A percentile compares a stretch with the other conserved stretches of the same genome.
Conservation (phyloP, 2,888 invertebrate genomes). For the Frankliniella intonsa region DNA sequence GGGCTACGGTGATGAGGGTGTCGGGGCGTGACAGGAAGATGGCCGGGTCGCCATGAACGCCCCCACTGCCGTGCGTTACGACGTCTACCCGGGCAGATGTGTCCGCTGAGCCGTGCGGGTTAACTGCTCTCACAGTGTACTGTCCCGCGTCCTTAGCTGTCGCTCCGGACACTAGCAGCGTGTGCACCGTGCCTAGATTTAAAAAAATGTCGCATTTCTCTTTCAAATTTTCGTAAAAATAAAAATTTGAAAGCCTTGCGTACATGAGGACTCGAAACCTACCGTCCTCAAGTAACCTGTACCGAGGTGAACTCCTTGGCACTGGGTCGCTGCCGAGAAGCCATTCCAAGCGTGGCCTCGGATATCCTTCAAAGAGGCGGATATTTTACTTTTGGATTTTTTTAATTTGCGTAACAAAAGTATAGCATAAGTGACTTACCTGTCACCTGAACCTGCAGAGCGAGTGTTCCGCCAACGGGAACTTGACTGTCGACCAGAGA, state of each 20-base stretch:
- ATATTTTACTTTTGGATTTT: neutral
- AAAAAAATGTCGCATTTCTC: no score
- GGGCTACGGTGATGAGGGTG: slow-evolving; percentile 65
- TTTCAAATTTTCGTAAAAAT: no score
- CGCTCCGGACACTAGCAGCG: slow-evolving; percentile 66
- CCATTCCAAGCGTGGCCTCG: slow-evolving; percentile 70
- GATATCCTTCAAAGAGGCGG: slow-evolving; percentile 43
- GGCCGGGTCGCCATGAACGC: slow-evolving; percentile 63
- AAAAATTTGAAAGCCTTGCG: no score
- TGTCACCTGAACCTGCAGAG: slow-evolving; percentile 73
- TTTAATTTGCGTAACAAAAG: slow-evolving; percentile 4
- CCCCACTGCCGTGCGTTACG: slow-evolving; percentile 50
- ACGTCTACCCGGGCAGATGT: slow-evolving; percentile 69
- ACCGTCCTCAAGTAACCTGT: slow-evolving; percentile 61
- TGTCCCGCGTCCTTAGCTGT: slow-evolving; percentile 68
- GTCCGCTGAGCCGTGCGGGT: slow-evolving; percentile 67
- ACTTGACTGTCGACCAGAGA: slow-evolving; percentile 68
- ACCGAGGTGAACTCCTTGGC: slow-evolving; percentile 56
- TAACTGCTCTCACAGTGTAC: slow-evolving; percentile 66
- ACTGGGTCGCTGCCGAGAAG: slow-evolving; percentile 51
- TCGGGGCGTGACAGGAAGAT: slow-evolving; percentile 75
- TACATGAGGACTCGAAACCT: no score
- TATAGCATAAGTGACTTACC: slow-evolving; percentile 47
- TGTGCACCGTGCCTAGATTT: slow-evolving; percentile 58
- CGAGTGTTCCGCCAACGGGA: slow-evolving; percentile 71